phyloP scores from a whole-genome alignment of 2,797 vertebrate species.

The Urophycis tenuis region DNA sequence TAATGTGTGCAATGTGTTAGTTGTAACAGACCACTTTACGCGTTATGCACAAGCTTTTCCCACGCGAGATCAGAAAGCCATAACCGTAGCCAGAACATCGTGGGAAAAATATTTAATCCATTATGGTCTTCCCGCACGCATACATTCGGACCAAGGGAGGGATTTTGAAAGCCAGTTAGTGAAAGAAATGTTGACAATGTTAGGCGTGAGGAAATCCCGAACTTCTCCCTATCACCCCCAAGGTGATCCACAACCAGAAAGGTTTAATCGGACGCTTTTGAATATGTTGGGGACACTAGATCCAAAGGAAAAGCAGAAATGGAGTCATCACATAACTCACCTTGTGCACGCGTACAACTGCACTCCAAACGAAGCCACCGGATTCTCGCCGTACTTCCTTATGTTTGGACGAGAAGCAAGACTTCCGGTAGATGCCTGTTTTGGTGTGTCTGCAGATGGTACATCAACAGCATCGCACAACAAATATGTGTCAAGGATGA shows the following conservation, averaged over 20 bases:
- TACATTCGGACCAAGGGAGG: not conserved
- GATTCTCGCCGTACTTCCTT: not conserved
- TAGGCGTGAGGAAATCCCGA: not conserved
- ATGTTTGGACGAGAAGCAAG: slow-evolving; percentile 28
- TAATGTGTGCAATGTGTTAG: slow-evolving; percentile 5
- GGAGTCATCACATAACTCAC: slow-evolving; percentile 1
- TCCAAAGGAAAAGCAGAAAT: not conserved
- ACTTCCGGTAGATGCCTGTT: slow-evolving; percentile 18
- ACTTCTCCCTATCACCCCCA: not conserved
- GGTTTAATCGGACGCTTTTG: not conserved
- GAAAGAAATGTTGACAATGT: not conserved
- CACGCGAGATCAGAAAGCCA: not conserved
- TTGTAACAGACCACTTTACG: not conserved
- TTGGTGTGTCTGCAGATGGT: slow-evolving; percentile 15
- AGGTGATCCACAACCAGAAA: not conserved
- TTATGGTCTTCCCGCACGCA: not conserved
- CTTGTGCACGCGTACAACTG: slow-evolving; percentile 3
- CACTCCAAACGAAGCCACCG: not conserved
- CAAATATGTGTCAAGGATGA: slow-evolving; percentile 19
- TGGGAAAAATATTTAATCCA: slow-evolving; percentile 1
- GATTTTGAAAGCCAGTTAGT: not conserved
- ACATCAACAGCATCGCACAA: not conserved
- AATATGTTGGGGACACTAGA: slow-evolving; percentile 1
- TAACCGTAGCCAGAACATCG: not conserved
- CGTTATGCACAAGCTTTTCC: not conserved